Evolutionary conservation across 2,888 invertebrate genomes (phyloP).

Genomic region (Nebria brevicollis): DNA sequence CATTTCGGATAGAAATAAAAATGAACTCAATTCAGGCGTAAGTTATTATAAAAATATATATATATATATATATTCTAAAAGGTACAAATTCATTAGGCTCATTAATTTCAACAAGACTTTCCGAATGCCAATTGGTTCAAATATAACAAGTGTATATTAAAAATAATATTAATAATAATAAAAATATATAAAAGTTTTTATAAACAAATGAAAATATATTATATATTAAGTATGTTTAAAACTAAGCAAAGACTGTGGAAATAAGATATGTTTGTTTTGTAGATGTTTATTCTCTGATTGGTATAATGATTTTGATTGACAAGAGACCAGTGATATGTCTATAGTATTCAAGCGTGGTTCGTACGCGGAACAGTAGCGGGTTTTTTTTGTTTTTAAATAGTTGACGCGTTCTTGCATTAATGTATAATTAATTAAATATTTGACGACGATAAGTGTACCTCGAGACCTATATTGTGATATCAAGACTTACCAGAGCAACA

Average conservation of each 20-base stretch:
- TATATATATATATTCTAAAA: slow-evolving; percentile 22
- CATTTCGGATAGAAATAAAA: slow-evolving; percentile 1
- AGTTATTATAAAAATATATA: background rate
- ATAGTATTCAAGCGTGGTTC: slow-evolving; percentile 56
- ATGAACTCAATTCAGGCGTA: background rate
- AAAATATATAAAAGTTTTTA: slow-evolving; percentile 39
- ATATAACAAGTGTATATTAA: slow-evolving; percentile 20
- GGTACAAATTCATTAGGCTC: slow-evolving; percentile 30
- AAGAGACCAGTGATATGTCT: slow-evolving; percentile 61
- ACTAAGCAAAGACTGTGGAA: slow-evolving; percentile 44
- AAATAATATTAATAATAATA: slow-evolving; percentile 4
- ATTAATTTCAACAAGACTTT: slow-evolving; percentile 5
- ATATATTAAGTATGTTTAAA: slow-evolving; percentile 45
- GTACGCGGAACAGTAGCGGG: slow-evolving; percentile 31
- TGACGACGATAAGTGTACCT: slow-evolving; percentile 40
- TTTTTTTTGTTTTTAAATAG: background rate
- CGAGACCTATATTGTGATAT: slow-evolving; percentile 45
- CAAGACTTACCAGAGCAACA: slow-evolving; percentile 36
- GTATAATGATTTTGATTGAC: slow-evolving; percentile 41
- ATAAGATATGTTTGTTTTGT: slow-evolving; percentile 31
- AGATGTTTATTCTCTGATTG: slow-evolving; percentile 17
- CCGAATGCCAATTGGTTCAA: background rate
- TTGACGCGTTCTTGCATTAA: slow-evolving; percentile 2
- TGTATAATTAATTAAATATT: slow-evolving; percentile 10
- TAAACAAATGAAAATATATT: slow-evolving; percentile 46